phyloP scores from a whole-genome alignment of 2,888 invertebrate species.

The Lithosia quadra region DNA sequence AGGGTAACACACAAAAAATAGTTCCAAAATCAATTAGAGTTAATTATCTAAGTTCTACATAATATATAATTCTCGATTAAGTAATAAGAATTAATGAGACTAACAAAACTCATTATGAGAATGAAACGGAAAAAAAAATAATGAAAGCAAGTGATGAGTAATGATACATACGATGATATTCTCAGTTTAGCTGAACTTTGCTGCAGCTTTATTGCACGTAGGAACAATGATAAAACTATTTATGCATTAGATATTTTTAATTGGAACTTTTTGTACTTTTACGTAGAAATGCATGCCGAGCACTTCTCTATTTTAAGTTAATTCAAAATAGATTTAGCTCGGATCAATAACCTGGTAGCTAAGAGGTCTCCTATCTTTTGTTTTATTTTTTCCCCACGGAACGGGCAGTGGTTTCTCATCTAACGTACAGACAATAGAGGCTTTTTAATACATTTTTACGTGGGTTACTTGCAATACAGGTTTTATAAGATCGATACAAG shows the following conservation, averaged over 20 bases:
- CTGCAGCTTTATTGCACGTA: constrained; percentile 25
- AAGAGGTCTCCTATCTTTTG: constrained; percentile 62
- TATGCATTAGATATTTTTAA: constrained; percentile 37
- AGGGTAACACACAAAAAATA: constrained; percentile 28
- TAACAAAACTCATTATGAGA: constrained; percentile 42
- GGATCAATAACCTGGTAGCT: constrained; percentile 74
- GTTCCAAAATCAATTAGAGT: constrained; percentile 8
- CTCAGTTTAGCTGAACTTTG: constrained; percentile 27
- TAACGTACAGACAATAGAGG: constrained; percentile 25
- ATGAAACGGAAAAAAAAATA: constrained; percentile 39
- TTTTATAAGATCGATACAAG: constrained; percentile 26
- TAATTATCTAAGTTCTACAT: constrained; percentile 17
- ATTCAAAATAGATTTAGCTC: constrained; percentile 71
- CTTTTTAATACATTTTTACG: constrained; percentile 29
- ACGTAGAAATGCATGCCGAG: constrained; percentile 41
- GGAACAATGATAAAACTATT: constrained; percentile 38
- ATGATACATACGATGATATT: constrained; percentile 43
- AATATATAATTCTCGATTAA: constrained; percentile 22
- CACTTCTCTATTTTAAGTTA: constrained; percentile 65
- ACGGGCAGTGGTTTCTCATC: constrained; percentile 43
- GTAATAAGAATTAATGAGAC: constrained; percentile 28
- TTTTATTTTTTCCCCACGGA: constrained; percentile 56
- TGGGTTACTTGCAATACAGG: constrained; percentile 28
- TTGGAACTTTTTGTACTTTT: constrained; percentile 33
- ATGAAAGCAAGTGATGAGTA: constrained; percentile 49